Base-by-base conservation (phyloP, 1,140 invertebrate species). In the Sweltsa coloradensis region DNA sequence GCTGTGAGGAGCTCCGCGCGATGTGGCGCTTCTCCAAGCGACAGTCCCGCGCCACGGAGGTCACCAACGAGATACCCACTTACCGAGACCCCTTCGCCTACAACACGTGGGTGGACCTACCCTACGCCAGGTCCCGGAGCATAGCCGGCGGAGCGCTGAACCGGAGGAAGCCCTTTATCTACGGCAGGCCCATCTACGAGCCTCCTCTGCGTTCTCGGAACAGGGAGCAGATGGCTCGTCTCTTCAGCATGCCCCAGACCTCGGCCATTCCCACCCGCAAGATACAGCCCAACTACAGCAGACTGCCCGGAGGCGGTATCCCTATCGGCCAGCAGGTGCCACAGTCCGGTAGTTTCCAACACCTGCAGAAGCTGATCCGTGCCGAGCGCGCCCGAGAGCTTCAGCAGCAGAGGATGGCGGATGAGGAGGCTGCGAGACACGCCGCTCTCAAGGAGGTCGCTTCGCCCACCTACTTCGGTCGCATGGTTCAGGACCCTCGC, bases 11-110 rank as follows among this genome's bases (percentile, higher is more conserved):
- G 63, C 70, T 92, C 24, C 78, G 86, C 41, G 83, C 83, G 3
- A 90, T 92, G 87, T 92, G 88, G 89, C 78, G 86, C 60, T 87
- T 89, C 66, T 89, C 85, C 16, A 88, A 87, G 62, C 67, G 88
- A 45, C 87, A 91, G 66, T 85, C 83, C n/a, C 72, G 87, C 39
- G 83, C 85, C 5, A 81, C 85, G 2, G 85, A 89, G 64, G 78
- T 83, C 29, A 88, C 85, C 50, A 89, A 90, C 64, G 81, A 88
- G 65, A 77, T 89, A 51, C 82, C 81, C 24, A 78, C 79, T 31
- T 85, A 81, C 62, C 72, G 79, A 22, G 84, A 89, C 59, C 83
- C 85, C 1, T 83, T 88, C 57, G 73, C 78, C 34, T 82, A 83
- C 60, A 86, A 87, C 64, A 72, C 86, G 53, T 87, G 84, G 84